These are phyloP conservation scores for Hetaerina titia DNA, from an alignment of 2,888 invertebrate genomes.

Conservation along the genomic window DNA sequence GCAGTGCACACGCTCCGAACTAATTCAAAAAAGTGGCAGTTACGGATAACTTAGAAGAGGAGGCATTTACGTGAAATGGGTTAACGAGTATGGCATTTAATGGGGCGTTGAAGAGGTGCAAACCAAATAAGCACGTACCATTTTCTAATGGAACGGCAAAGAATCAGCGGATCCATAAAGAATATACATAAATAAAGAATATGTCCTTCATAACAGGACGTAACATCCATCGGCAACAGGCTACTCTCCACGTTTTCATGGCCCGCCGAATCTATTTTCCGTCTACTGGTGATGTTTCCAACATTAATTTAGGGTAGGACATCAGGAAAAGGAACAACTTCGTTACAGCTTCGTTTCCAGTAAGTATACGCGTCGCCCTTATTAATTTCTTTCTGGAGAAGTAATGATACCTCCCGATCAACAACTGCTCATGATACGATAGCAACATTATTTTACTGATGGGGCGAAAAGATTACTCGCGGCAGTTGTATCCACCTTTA, in stretches of 20 bases:
- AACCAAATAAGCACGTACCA: neutral
- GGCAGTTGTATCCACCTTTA: neutral
- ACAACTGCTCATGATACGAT: neutral
- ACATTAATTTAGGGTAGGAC: neutral
- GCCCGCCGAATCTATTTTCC: neutral
- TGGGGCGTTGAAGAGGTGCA: neutral
- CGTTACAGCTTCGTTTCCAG: neutral
- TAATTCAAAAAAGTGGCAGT: neutral
- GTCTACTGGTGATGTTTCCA: neutral
- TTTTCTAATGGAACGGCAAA: neutral
- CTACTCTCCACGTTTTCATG: neutral
- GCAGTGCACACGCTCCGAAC: neutral
- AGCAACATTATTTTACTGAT: neutral
- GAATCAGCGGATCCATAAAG: neutral
- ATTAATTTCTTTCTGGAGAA: slow-evolving; percentile 3
- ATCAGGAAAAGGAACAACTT: neutral
- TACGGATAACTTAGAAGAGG: neutral
- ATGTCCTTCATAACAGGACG: neutral
- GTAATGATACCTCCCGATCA: neutral
- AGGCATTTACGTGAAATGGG: neutral
- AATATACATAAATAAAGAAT: neutral
- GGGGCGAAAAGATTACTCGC: slow-evolving; percentile 9
- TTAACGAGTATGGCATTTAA: neutral
- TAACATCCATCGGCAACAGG: neutral
- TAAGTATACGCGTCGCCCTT: neutral